Evolutionary conservation across 2,888 invertebrate species (phyloP).

Genomic region (Limenitis camilla): DNA sequence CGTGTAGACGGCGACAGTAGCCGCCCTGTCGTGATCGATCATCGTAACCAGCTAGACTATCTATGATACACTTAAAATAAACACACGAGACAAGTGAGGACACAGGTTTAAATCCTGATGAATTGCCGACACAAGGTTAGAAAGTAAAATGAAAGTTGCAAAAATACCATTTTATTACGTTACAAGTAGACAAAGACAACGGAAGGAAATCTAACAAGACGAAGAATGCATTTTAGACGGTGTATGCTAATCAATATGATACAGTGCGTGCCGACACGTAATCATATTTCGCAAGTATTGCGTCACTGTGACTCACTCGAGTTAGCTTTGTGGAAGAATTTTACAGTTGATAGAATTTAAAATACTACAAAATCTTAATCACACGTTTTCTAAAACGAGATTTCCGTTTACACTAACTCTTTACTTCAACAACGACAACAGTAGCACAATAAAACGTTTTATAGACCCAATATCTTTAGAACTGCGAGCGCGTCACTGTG

Average conservation of each 20-base stretch:
- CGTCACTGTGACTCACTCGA: conserved; percentile 42
- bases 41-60: conserved; percentile 45
- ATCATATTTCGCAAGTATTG: conserved; percentile 45
- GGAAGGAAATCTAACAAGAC: conserved; percentile 38
- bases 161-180: conserved; percentile 20
- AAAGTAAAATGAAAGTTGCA: conserved; percentile 24
- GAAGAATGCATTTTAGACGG: conserved; percentile 44
- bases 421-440: not conserved
- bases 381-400: not conserved
- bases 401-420: not conserved
- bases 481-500: conserved; percentile 50
- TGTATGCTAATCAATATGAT: conserved; percentile 53
- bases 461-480: not conserved
- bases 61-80: conserved; percentile 43
- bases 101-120: conserved; percentile 45
- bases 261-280: conserved; percentile 46
- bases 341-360: not conserved
- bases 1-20: conserved; percentile 45
- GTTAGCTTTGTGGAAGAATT: not conserved
- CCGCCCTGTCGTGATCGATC: conserved; percentile 56
- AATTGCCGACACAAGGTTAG: conserved; percentile 25
- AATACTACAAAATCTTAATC: not conserved
- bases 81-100: conserved; percentile 53
- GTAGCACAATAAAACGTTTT: not conserved
- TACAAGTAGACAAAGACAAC: conserved; percentile 24